These are phyloP conservation scores for Falco biarmicus DNA, from an alignment of 2,797 vertebrate species.

Conservation along the genomic window DNA sequence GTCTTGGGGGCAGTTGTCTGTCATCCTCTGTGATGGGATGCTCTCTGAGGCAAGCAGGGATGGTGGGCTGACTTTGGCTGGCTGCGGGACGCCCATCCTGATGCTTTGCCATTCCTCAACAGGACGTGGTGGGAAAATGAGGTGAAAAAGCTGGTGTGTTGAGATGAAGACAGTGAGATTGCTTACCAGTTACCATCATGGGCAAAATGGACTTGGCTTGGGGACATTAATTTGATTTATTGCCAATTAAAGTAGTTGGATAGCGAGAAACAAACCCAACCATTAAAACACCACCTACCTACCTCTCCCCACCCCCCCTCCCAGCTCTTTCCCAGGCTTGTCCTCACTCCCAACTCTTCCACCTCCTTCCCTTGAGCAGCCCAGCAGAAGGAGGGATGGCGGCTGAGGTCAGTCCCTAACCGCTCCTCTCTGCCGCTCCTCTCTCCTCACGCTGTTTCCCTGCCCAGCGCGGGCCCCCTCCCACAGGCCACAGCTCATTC, in stretches of 20 bases:
- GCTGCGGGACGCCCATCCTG: neutral
- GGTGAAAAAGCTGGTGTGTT: accelerated
- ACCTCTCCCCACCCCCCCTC: no score
- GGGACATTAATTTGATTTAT: neutral
- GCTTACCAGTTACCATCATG: accelerated
- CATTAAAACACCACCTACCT: neutral
- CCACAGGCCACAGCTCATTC: accelerated
- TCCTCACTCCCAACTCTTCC: no score
- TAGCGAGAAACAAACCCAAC: neutral
- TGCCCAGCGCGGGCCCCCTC: accelerated
- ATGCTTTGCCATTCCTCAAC: neutral
- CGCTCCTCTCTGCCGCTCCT: accelerated
- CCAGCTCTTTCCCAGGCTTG: neutral
- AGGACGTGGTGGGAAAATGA: neutral
- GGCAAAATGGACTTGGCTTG: neutral
- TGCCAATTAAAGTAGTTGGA: neutral
- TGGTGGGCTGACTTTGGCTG: neutral
- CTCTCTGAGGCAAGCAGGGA: neutral
- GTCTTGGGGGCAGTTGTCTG: accelerated
- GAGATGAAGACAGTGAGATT: neutral
- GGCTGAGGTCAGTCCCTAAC: no score
- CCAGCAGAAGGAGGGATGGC: accelerated
- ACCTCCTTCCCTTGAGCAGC: accelerated
- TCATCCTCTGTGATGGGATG: neutral
- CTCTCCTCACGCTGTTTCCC: no score